Conservation (phyloP, 2,797 vertebrate genomes). For the Channa striata region DNA sequence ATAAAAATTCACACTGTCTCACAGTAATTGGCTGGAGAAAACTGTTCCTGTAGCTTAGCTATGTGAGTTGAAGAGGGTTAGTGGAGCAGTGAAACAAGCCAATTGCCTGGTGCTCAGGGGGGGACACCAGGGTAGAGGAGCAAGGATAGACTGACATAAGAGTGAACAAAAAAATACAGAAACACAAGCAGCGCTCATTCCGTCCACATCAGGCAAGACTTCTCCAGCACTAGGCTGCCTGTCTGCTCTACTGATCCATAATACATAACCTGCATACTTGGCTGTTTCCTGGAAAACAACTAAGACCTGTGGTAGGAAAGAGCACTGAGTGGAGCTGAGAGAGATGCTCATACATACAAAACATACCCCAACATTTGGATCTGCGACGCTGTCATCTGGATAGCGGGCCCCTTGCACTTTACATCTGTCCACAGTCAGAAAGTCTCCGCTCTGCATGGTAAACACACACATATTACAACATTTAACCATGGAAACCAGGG, state of each 20-base stretch:
- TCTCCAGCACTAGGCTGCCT: slow-evolving; percentile 37
- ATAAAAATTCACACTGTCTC: slow-evolving; percentile 36
- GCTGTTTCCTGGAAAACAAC: slow-evolving; percentile 54
- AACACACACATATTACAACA: slow-evolving; percentile 25
- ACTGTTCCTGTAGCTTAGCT: slow-evolving; percentile 35
- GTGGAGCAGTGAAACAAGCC: slow-evolving; percentile 9
- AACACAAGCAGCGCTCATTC: slow-evolving; percentile 45
- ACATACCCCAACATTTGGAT: slow-evolving; percentile 72
- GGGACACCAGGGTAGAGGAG: slow-evolving; percentile 11
- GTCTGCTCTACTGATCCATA: slow-evolving; percentile 66
- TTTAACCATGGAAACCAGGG: background rate
- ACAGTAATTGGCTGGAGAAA: slow-evolving; percentile 39
- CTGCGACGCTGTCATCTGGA: slow-evolving; percentile 76
- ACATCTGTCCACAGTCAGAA: slow-evolving; percentile 81
- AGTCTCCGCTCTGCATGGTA: slow-evolving; percentile 78
- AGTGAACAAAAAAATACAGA: slow-evolving; percentile 36
- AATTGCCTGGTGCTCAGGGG: slow-evolving; percentile 24
- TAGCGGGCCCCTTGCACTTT: slow-evolving; percentile 74
- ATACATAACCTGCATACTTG: slow-evolving; percentile 60
- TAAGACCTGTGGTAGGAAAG: slow-evolving; percentile 31
- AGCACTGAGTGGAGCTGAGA: slow-evolving; percentile 36
- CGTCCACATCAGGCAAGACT: slow-evolving; percentile 50
- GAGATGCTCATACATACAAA: slow-evolving; percentile 33
- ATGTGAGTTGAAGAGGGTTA: slow-evolving; percentile 50
- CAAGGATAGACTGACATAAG: slow-evolving; percentile 51